These are phyloP conservation scores for Cecropterus lyciades DNA, from an alignment of 1,140 invertebrate species.

Conservation along the genomic window DNA sequence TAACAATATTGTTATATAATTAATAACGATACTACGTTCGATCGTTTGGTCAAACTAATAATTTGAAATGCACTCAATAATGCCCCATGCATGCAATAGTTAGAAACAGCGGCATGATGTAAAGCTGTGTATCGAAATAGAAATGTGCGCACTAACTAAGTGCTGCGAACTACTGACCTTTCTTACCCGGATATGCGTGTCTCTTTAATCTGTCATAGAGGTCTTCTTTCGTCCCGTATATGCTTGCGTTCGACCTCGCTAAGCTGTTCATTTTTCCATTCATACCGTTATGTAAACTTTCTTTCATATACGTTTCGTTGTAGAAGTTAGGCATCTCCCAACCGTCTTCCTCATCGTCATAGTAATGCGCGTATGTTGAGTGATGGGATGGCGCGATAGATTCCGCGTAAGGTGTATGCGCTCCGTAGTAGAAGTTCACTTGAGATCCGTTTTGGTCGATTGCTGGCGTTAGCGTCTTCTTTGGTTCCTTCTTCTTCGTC, in stretches of 20 bases:
- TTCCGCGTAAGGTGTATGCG: constrained; percentile 95
- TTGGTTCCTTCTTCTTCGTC: constrained; percentile 92
- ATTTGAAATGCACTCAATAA: neutral
- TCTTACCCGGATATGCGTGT: constrained; percentile 97
- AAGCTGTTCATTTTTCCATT: constrained; percentile 94
- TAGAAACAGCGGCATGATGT: constrained; percentile 32
- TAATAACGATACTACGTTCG: neutral
- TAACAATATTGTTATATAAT: neutral
- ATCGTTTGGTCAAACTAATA: neutral
- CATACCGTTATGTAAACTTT: constrained; percentile 91
- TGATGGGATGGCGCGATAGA: constrained; percentile 97
- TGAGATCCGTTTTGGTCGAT: constrained; percentile 95
- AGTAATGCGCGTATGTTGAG: constrained; percentile 97
- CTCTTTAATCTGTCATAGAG: constrained; percentile 97
- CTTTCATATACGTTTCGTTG: constrained; percentile 98
- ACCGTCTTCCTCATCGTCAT: constrained; percentile 97
- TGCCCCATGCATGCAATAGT: neutral
- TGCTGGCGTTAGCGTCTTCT: constrained; percentile 93
- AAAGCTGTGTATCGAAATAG: constrained; percentile 56
- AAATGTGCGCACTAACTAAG: constrained; percentile 69
- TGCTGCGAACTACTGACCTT: constrained; percentile 88
- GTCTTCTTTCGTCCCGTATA: constrained; percentile 98
- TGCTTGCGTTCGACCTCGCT: constrained; percentile 95
- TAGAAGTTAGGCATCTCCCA: constrained; percentile 99
- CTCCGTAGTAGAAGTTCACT: constrained; percentile 98